Conservation (phyloP, 2,113 vertebrate species). For the Siniperca chuatsi region DNA sequence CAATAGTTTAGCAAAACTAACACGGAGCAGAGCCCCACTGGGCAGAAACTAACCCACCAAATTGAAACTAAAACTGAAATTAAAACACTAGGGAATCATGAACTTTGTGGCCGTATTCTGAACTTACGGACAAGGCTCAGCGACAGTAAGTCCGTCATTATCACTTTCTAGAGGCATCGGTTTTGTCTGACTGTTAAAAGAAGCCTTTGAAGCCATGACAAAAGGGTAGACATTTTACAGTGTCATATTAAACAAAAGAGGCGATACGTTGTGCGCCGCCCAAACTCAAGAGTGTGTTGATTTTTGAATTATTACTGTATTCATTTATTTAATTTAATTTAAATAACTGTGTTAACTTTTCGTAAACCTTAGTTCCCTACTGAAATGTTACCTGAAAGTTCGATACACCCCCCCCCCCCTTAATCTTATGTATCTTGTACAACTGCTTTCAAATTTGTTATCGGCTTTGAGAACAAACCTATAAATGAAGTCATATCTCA, state of each 20-base stretch:
- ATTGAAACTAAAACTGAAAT: background rate
- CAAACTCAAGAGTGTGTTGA: too few species aligned
- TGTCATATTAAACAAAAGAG: background rate
- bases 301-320: too few species aligned
- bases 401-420: background rate
- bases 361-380: too few species aligned
- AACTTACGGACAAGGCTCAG: constrained; percentile 7
- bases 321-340: too few species aligned
- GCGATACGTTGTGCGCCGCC: background rate
- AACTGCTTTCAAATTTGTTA: background rate
- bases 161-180: fast-evolving
- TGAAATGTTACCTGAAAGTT: background rate
- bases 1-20: background rate
- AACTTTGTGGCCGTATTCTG: background rate
- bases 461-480: background rate
- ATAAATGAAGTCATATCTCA: background rate
- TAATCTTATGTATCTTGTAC: background rate
- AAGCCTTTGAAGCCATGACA: background rate
- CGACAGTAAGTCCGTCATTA: constrained; percentile 12
- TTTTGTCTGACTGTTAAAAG: background rate
- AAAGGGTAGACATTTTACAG: too few species aligned
- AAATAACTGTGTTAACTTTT: too few species aligned
- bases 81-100: background rate
- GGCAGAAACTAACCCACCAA: background rate
- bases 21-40: background rate